Conservation (phyloP, 2,113 vertebrate species). For the Cheilinus undulatus region DNA sequence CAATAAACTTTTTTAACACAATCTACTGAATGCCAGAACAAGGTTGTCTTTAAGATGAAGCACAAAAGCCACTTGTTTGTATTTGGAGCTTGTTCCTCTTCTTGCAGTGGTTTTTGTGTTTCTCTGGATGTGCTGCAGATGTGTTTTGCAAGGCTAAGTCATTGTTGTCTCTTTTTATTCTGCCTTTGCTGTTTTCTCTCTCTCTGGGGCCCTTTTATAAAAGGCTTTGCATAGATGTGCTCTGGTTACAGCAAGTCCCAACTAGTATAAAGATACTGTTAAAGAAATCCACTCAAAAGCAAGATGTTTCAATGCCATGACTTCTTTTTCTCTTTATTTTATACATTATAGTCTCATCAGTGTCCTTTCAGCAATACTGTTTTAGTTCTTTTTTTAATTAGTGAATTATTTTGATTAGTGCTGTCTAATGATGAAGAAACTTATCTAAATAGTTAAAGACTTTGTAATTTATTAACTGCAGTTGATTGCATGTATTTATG, state of each 20-base stretch:
- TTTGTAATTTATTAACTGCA: no score
- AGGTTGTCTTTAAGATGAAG: neutral
- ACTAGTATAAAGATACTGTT: neutral
- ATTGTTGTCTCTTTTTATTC: conserved; percentile 4
- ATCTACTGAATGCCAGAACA: neutral
- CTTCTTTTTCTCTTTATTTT: neutral
- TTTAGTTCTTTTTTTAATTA: no score
- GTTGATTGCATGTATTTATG: no score
- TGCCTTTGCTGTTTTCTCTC: neutral
- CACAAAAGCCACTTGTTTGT: conserved; percentile 4
- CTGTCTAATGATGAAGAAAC: no score
- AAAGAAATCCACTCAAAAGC: neutral
- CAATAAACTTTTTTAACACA: neutral
- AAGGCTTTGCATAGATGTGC: neutral
- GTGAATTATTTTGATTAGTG: no score
- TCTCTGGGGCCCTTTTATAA: neutral
- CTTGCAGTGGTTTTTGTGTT: neutral
- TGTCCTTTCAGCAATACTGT: no score
- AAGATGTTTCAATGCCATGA: neutral
- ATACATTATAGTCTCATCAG: neutral
- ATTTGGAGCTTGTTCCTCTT: neutral
- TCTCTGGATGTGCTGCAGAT: conserved; percentile 1
- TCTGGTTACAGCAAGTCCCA: neutral
- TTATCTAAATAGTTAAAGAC: no score
- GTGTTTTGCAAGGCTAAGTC: neutral